A percentile compares a stretch with the other conserved stretches of the same genome.
Evolutionary conservation across 2,113 vertebrate species (phyloP).

Genomic region (Brachionichthys hirsutus): DNA sequence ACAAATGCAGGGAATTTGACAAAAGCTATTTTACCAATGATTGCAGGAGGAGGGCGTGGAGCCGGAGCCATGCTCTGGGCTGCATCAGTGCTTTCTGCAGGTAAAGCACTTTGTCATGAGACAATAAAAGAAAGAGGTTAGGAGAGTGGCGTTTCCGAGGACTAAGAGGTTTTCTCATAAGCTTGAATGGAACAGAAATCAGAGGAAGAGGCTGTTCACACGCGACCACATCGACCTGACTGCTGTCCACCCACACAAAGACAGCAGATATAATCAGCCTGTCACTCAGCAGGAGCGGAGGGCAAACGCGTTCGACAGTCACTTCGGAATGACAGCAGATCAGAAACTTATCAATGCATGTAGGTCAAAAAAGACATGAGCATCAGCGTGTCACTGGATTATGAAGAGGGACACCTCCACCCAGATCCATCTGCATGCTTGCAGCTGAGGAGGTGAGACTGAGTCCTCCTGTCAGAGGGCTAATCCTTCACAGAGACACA

Average conservation of each 20-base stretch:
- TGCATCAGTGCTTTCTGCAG: too few relatives aligned
- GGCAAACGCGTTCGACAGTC: constrained; percentile 30
- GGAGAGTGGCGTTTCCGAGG: constrained; percentile 14
- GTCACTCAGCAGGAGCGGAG: constrained; percentile 38
- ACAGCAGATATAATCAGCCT: constrained; percentile 42
- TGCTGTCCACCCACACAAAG: constrained; percentile 53
- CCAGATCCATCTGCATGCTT: constrained; percentile 25
- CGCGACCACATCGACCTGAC: constrained; percentile 29
- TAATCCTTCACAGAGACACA: constrained; percentile 59
- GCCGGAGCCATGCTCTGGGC: too few relatives aligned
- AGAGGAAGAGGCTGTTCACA: constrained; percentile 9
- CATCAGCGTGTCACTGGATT: constrained; percentile 26
- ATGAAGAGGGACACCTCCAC: constrained; percentile 21
- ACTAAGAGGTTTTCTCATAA: constrained; percentile 9
- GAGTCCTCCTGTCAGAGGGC: constrained; percentile 50
- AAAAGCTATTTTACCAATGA: too few relatives aligned
- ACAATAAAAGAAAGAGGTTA: constrained; percentile 1
- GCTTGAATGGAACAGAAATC: constrained; percentile 5
- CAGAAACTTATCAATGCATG: constrained; percentile 18
- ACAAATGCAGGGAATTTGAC: too few relatives aligned
- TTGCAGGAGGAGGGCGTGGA: too few relatives aligned
- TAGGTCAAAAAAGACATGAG: constrained; percentile 45
- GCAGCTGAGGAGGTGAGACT: constrained; percentile 54
- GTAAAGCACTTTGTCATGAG: too few relatives aligned
- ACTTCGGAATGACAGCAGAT: constrained; percentile 24